Percentiles rank a stretch among this genome's conserved stretches.
Conservation (phyloP, 2,797 vertebrate species). For the Phoeniculus purpureus region DNA sequence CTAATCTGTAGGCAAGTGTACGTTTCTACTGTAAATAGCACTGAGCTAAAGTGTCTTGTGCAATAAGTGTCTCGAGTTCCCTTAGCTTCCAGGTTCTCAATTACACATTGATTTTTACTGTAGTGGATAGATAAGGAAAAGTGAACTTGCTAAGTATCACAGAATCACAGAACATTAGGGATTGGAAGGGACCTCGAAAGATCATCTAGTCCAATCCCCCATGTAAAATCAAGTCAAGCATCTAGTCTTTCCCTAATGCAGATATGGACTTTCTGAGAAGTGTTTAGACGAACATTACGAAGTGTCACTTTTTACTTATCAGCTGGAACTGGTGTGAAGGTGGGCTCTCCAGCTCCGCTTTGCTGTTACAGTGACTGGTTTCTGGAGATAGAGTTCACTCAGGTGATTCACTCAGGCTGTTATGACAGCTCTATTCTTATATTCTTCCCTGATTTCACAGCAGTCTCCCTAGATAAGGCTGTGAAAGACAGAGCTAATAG, state of each 20-base stretch:
- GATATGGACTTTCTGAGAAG: conserved; percentile 15
- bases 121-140: conserved; percentile 43
- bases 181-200: too few species aligned
- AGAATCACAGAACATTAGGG: too few species aligned
- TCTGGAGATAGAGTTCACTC: conserved; percentile 43
- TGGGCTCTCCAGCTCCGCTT: not conserved
- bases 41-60: not conserved
- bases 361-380: not conserved
- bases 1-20: not conserved
- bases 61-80: not conserved
- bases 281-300: conserved; percentile 24
- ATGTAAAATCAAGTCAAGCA: conserved; percentile 24
- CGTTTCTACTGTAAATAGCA: not conserved
- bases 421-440: conserved; percentile 61
- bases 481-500: conserved; percentile 63
- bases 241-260: conserved; percentile 30
- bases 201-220: too few species aligned
- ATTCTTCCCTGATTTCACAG: conserved; percentile 53
- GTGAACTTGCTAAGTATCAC: conserved; percentile 8
- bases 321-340: not conserved
- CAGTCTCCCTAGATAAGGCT: conserved; percentile 50
- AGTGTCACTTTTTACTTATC: conserved; percentile 47
- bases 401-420: conserved; percentile 25
- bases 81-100: not conserved
- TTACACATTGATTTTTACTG: conserved; percentile 48